phyloP scores from a whole-genome alignment of 1,140 invertebrate species.

The Drosophila virilis region DNA sequence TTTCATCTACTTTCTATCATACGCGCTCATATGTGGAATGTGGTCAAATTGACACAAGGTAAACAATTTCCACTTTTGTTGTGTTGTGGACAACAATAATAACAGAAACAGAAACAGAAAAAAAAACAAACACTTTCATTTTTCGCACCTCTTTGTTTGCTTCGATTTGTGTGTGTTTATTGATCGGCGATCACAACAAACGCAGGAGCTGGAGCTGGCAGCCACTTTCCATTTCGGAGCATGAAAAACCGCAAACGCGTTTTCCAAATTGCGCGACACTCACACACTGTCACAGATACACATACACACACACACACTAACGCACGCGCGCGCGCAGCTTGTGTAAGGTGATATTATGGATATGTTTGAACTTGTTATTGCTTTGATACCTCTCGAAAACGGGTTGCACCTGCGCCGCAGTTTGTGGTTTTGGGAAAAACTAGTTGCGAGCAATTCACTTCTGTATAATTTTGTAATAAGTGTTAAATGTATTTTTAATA shows the following conservation, averaged over 20 bases:
- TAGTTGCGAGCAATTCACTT: background rate
- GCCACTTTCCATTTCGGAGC: slow-evolving; percentile 70
- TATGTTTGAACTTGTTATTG: slow-evolving; percentile 71
- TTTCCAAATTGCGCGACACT: slow-evolving; percentile 51
- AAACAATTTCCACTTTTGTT: slow-evolving; percentile 34
- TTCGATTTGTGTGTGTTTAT: slow-evolving; percentile 49
- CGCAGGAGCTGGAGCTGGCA: slow-evolving; percentile 15
- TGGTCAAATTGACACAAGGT: slow-evolving; percentile 27
- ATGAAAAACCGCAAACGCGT: slow-evolving; percentile 63
- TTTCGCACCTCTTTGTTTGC: slow-evolving; percentile 62
- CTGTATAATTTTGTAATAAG: background rate
- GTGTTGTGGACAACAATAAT: slow-evolving; percentile 5
- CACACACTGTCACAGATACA: slow-evolving; percentile 29
- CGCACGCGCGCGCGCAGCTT: slow-evolving; percentile 31
- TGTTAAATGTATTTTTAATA: slow-evolving; percentile 8
- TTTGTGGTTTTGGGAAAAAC: slow-evolving; percentile 6
- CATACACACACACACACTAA: slow-evolving; percentile 2
- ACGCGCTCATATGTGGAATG: slow-evolving; percentile 5
- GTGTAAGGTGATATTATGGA: slow-evolving; percentile 57
- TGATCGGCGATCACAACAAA: slow-evolving; percentile 50
- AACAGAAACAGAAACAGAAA: background rate
- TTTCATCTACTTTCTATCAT: slow-evolving; percentile 40
- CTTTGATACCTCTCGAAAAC: slow-evolving; percentile 30
- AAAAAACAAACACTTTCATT: slow-evolving; percentile 60
- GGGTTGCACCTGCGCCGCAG: slow-evolving; percentile 47